A percentile compares a stretch with the other conserved stretches of the same genome.
These are phyloP conservation scores for Bombus difficillimus DNA, from an alignment of 1,140 invertebrate genomes.

Conservation along the genomic window DNA sequence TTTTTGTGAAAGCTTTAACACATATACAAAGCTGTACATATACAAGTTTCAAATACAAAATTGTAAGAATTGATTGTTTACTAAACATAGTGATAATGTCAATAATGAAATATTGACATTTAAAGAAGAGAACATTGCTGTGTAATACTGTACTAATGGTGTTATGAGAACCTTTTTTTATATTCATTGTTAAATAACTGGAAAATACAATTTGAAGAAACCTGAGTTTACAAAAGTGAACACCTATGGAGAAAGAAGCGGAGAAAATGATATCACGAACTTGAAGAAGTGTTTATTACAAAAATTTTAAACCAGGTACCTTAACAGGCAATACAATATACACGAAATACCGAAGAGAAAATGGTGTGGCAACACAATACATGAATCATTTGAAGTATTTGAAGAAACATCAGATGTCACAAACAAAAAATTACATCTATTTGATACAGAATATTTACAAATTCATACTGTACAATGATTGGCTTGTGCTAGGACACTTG, in stretches of 20 bases:
- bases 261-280: neutral
- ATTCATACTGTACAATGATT: slow-evolving; percentile 35
- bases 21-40: too few species aligned
- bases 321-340: neutral
- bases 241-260: neutral
- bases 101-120: neutral
- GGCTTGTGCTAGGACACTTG: slow-evolving; percentile 42
- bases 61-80: slow-evolving; percentile 24
- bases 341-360: slow-evolving; percentile 10
- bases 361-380: slow-evolving; percentile 6
- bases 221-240: slow-evolving; percentile 1
- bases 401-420: neutral
- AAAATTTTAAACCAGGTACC: neutral
- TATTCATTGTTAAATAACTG: slow-evolving; percentile 12
- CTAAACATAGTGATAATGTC: slow-evolving; percentile 5
- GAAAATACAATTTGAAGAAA: slow-evolving; percentile 36
- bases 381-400: neutral
- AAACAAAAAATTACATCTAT: slow-evolving; percentile 5
- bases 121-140: slow-evolving; percentile 21
- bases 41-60: slow-evolving; percentile 35
- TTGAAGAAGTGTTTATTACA: slow-evolving; percentile 1
- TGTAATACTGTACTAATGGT: slow-evolving; percentile 33
- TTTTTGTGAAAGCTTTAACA: slow-evolving; percentile 39
- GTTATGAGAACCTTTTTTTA: slow-evolving; percentile 24
- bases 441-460: slow-evolving; percentile 30